Evolutionary conservation across 2,888 invertebrate species (phyloP), one percentile per base, ranked within the genome.

Genomic region (Stratiomys singularior): DNA sequence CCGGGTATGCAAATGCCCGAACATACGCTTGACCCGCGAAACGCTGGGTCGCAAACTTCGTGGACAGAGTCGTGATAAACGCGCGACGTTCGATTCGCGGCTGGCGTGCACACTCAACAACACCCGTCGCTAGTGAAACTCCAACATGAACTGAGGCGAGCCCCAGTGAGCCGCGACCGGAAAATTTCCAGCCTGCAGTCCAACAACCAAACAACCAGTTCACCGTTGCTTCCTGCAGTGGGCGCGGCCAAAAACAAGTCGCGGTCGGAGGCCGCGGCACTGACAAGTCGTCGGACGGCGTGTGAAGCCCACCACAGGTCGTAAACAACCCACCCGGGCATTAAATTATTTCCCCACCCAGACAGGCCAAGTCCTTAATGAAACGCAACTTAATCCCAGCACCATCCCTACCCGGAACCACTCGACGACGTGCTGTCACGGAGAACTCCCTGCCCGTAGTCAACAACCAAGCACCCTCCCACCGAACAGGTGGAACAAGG

Each of bases 121-220:
- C 78, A 78, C 77, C 79, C 79, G 79, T 64, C 78, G 72, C 76
- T 76, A 56, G 77, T 80, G 81, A 80, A 80, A 79, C 80, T 80
- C 80, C 81, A 80, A 76, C 78, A 77, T 79, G 77, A 80, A 81
- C 81, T 81, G 80, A 80, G 47, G 60, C 74, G 44, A 58, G 37
- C 47, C 25, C 46, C 47, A 69, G 69, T 44, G 46, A 47, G 15
- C 25, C 27, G 7, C 13, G 60, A 60, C 74, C 74, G 71, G 71
- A 56, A 72, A 72, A 74, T 37, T 37, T 58, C 52, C 76, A 52
- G 44, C 23, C 1, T 21, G 2, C 37, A 30, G 18, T 66, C 30
- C 69, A 46, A 37, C 4, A 18, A 18, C 64, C 25, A n/a, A 66
- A 37, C n/a, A 67, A 67, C 69, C 47, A 69, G 69, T 47, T 69